phyloP scores from a whole-genome alignment of 2,797 vertebrate species.

The Telmatherina bonti region DNA sequence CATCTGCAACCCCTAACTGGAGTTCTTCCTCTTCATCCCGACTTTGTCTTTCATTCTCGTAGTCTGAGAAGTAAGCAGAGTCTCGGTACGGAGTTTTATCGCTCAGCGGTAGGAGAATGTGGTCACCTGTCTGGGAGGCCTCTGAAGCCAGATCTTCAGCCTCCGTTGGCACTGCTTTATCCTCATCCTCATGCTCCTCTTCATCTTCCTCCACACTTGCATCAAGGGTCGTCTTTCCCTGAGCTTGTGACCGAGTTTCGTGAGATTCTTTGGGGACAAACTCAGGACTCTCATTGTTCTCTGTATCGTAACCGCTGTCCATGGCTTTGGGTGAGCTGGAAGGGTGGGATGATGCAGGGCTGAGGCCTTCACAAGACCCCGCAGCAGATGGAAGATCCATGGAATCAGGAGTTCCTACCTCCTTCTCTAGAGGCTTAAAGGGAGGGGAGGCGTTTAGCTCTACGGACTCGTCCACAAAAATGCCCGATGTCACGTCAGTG shows the following conservation, averaged over 20 bases:
- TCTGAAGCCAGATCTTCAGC: slow-evolving; percentile 42
- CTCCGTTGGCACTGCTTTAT: slow-evolving; percentile 21
- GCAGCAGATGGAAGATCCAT: slow-evolving; percentile 88
- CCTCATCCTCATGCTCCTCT: slow-evolving; percentile 24
- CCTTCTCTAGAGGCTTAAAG: slow-evolving; percentile 89
- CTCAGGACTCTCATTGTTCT: slow-evolving; percentile 96
- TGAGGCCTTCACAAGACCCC: slow-evolving; percentile 87
- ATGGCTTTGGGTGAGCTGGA: slow-evolving; percentile 88
- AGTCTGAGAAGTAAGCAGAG: slow-evolving; percentile 97
- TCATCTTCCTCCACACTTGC: slow-evolving; percentile 51
- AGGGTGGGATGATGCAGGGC: slow-evolving; percentile 78
- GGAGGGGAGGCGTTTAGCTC: slow-evolving; percentile 75
- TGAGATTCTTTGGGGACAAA: slow-evolving; percentile 93
- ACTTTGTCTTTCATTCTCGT: slow-evolving; percentile 84
- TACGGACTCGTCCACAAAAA: slow-evolving; percentile 83
- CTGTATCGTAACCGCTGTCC: slow-evolving; percentile 97
- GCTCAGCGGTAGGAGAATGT: slow-evolving; percentile 77
- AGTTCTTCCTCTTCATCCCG: slow-evolving; percentile 76
- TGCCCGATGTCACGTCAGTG: slow-evolving; percentile 86
- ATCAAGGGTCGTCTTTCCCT: slow-evolving; percentile 65
- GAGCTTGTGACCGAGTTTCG: slow-evolving; percentile 82
- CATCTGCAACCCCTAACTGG: slow-evolving; percentile 17
- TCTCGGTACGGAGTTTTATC: slow-evolving; percentile 91
- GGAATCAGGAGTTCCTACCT: slow-evolving; percentile 89
- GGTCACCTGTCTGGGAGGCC: slow-evolving; percentile 73